Base-by-base conservation (phyloP, 2,797 vertebrate genomes). In the Notoglanidium macrostoma region DNA sequence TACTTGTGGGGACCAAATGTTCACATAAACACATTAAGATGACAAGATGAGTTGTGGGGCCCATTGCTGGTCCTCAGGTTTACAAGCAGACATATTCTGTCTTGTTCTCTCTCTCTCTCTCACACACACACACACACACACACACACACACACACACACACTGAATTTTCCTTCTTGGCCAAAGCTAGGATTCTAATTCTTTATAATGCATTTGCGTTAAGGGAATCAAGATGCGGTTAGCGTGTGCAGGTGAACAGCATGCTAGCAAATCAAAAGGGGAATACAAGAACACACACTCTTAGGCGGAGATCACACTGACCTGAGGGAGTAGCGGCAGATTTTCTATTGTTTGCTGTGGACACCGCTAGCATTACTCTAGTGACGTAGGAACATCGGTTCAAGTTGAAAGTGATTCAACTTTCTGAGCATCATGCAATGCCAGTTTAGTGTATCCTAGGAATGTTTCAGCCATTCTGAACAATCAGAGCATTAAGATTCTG, bases 21-120 rank as follows among this genome's bases (percentile, higher is more conserved):
- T 32, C 40, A 4, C 44, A 49, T 61, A 65, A 63, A 77, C 84
- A 85, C 44, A 67, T 63, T 77, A 65, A 78, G 70, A 46, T 73
- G 70, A 65, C 73, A 63, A 77, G 61, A 85, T 83, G 80, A 83
- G n/a, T 83, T 83, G 61, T 51, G 46, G 46, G 46, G n/a, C n/a
- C 44, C 55, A 14, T 49, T 76, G 23, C 70, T 76, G 70, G 35
- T 70, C 46, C 54, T 82, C 79, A 63, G 14, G 80, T 67, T 82
- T 67, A 67, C 26, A 29, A 65, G 61, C 80, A 5, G 59, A 49
- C 23, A 49, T n/a, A 19, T 82, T 59, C 35, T 80, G 19, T 40
- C 32, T 79, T 1, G 32, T 23, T 51, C 21, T 65, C 55, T 46
- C 46, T 21, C 55, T 46, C 54, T 74, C 17, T 32, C 72, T 74